phyloP scores from a whole-genome alignment of 2,888 invertebrate species.

The Cylloceria caligata region DNA sequence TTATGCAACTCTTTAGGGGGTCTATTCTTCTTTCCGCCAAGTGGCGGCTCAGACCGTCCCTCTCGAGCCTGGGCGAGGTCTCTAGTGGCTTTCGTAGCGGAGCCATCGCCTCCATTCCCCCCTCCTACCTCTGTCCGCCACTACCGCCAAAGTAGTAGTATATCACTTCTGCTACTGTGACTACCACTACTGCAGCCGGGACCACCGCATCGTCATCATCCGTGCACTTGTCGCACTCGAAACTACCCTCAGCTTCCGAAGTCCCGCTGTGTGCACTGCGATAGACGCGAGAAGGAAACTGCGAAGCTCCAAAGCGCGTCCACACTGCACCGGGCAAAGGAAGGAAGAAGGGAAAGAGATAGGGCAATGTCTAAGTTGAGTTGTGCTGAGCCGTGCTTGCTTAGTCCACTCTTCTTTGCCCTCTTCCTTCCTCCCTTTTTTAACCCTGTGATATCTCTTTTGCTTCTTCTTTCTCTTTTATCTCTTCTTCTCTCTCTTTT shows the following conservation, averaged over 20 bases:
- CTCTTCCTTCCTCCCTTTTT: constrained; percentile 32
- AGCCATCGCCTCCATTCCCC: constrained; percentile 33
- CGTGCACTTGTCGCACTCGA: constrained; percentile 65
- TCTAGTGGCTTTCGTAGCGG: constrained; percentile 69
- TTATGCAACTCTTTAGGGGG: constrained; percentile 74
- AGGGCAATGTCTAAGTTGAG: constrained; percentile 59
- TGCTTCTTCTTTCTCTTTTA: constrained; percentile 15
- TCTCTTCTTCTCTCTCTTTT: constrained; percentile 17
- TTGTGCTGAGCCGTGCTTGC: constrained; percentile 55
- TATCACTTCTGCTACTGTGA: constrained; percentile 39
- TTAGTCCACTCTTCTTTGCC: constrained; percentile 53
- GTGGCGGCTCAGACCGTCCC: constrained; percentile 74
- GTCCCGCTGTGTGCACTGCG: constrained; percentile 33
- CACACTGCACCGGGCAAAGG: constrained; percentile 33
- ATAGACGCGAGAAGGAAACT: constrained; percentile 28
- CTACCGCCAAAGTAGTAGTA: constrained; percentile 40
- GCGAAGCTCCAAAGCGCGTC: constrained; percentile 51
- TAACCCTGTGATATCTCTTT: constrained; percentile 36
- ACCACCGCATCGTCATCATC: constrained; percentile 61
- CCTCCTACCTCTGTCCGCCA: constrained; percentile 45
- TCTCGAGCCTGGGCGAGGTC: constrained; percentile 70
- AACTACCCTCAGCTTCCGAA: constrained; percentile 50
- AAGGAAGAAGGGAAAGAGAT: constrained; percentile 20
- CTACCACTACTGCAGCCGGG: constrained; percentile 19
- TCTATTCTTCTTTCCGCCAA: constrained; percentile 74